phyloP scores from a whole-genome alignment of 2,113 vertebrate genomes.

The Hypocryptadius cinnamomeus region DNA sequence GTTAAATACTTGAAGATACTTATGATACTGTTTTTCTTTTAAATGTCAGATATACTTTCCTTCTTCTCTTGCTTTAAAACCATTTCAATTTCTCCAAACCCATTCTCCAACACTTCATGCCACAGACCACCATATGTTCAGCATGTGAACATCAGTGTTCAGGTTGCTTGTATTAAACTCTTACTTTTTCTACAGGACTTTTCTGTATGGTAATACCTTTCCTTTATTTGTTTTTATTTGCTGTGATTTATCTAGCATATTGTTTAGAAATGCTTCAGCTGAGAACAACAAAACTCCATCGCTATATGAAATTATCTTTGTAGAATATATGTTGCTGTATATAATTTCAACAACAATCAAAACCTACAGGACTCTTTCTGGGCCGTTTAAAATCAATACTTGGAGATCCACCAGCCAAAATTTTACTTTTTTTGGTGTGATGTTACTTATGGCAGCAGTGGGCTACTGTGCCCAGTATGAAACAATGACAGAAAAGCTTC shows the following conservation, averaged over 20 bases:
- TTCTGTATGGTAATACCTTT: neutral
- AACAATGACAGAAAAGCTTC: neutral
- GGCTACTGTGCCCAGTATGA: neutral
- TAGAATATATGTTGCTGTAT: neutral
- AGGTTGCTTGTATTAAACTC: neutral
- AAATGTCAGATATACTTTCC: neutral
- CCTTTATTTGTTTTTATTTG: neutral
- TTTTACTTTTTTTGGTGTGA: neutral
- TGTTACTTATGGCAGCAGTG: neutral
- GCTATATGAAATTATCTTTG: neutral
- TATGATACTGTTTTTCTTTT: neutral
- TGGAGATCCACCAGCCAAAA: neutral
- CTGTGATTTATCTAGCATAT: neutral
- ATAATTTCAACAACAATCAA: neutral
- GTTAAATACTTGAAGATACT: neutral
- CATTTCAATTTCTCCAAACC: neutral
- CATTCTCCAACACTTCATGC: neutral
- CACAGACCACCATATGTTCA: neutral
- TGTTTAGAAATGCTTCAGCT: neutral
- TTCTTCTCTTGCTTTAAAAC: neutral
- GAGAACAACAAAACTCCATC: neutral
- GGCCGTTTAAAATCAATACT: neutral
- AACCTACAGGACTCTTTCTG: neutral
- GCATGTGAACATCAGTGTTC: neutral
- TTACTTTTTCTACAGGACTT: neutral